These are phyloP conservation scores for Cochlearius cochlearius DNA, from an alignment of 2,113 vertebrate species.

Conservation along the genomic window DNA sequence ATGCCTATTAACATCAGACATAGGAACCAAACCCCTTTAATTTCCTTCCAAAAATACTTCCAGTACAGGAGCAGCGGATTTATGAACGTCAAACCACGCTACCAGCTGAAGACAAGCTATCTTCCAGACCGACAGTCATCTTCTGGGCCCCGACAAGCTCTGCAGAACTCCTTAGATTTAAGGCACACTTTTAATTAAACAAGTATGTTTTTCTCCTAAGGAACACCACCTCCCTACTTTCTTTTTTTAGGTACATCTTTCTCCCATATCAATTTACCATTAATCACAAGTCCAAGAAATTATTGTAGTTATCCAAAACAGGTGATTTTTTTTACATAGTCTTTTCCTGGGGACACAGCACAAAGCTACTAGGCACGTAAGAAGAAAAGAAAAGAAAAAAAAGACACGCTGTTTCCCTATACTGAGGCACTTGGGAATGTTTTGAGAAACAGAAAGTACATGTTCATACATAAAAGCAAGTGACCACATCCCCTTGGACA, in stretches of 20 bases:
- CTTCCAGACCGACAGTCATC: neutral
- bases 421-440: neutral
- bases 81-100: neutral
- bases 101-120: neutral
- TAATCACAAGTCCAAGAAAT: neutral
- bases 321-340: neutral
- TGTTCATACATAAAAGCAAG: neutral
- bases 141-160: neutral
- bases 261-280: neutral
- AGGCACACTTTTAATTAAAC: neutral
- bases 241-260: neutral
- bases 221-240: neutral
- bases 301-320: neutral
- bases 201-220: neutral
- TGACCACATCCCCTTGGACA: neutral
- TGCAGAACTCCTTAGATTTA: neutral
- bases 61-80: neutral
- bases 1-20: neutral
- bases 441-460: neutral
- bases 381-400: neutral
- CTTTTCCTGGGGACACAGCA: neutral
- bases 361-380: neutral
- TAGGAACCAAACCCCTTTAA: neutral
- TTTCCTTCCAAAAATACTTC: neutral
- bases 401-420: neutral